Evolutionary conservation across 2,888 invertebrate genomes (phyloP).

Genomic region (Theristus sp.): DNA sequence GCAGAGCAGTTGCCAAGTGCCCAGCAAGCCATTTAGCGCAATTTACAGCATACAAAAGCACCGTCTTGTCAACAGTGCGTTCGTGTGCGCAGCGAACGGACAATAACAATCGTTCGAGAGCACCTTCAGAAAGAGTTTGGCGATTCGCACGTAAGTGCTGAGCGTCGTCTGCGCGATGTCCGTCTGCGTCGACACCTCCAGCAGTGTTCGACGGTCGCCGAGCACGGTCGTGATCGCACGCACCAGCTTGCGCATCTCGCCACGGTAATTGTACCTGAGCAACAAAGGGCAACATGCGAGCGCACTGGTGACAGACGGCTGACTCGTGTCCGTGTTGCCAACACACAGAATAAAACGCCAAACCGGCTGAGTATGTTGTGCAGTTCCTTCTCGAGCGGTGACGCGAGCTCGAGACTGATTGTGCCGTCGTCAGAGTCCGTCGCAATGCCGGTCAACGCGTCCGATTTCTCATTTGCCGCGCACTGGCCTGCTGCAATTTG

Average conservation of each 20-base stretch:
- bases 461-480: too few species aligned
- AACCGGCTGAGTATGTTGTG: background rate
- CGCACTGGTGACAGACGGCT: too few species aligned
- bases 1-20: too few species aligned
- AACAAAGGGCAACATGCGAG: too few species aligned
- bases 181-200: background rate
- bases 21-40: too few species aligned
- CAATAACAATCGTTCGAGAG: too few species aligned
- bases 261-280: conserved; percentile 1
- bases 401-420: background rate
- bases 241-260: conserved; percentile 1
- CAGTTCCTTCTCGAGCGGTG: background rate
- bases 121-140: conserved; percentile 5
- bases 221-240: background rate
- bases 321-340: background rate
- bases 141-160: conserved; percentile 6
- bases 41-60: too few species aligned
- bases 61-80: too few species aligned
- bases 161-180: conserved; percentile 7
- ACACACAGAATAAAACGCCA: background rate
- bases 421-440: too few species aligned
- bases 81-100: too few species aligned
- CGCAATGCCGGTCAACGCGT: too few species aligned
- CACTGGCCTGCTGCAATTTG: too few species aligned
- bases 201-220: conserved; percentile 1